Evolutionary conservation across 2,797 vertebrate species (phyloP), one percentile per base, ranked within the genome.

Genomic region (Pogonophryne albipinna): DNA sequence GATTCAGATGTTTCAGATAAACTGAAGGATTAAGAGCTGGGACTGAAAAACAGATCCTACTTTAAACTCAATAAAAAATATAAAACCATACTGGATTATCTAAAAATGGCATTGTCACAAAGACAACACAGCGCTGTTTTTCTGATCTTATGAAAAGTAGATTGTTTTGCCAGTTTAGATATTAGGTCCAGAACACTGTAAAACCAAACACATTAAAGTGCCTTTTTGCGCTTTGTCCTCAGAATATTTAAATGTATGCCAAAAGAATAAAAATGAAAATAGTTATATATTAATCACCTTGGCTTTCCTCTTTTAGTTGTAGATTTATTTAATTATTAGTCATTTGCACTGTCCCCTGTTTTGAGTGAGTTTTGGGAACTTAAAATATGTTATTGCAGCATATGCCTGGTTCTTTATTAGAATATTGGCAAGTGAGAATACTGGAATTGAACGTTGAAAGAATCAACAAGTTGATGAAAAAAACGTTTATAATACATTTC

Each of bases 1-100:
- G 49, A 23, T 27, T 56, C 13, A 27, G 23, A 58, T 14, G 38
- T 49, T 64, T 23, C 52, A 61, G 15, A 65, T 13, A 34, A 71
- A 64, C 11, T 31, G 4, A 46, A 31, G 41, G 15, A 38, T 59
- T n/a, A 67, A 13, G 0, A 47, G 57, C 38, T 13, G 17, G 14
- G 45, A 9, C 20, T 70, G 50, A 49, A 6, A 50, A 60, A 63
- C 52, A 15, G 10, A 1, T 55, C 17, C 2, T 10, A 20, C 20
- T 64, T 66, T 58, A 66, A 49, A 1, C n/a, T 67, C 51, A 45
- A 34, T 51, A 69, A 72, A 65, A 17, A 1, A 46, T n/a, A 57
- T 44, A 19, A 62, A 55, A 47, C 23, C 17, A n/a, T 4, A 27
- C 0, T 49, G 19, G 16, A 59, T 51, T 11, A 19, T 79, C 10